A percentile compares a stretch with the other conserved stretches of the same genome.
Evolutionary conservation across 2,888 invertebrate species (phyloP).

Genomic region (Oscheius sp.): DNA sequence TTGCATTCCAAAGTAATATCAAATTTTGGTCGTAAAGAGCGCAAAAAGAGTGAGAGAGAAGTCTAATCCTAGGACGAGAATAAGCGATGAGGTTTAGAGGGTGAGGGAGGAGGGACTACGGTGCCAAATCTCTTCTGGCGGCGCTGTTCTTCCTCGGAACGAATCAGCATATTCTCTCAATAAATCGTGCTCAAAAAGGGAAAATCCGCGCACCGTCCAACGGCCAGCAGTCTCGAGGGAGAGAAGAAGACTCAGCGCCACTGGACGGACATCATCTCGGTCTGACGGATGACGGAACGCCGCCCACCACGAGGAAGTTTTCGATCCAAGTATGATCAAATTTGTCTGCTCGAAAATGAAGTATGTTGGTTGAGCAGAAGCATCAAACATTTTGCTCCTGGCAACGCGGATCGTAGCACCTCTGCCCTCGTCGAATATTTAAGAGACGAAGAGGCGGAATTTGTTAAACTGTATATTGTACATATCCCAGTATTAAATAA

Average conservation of each 20-base stretch:
- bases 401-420: too few relatives aligned
- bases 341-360: too few relatives aligned
- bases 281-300: slow-evolving; percentile 26
- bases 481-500: slow-evolving; percentile 10
- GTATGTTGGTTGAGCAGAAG: too few relatives aligned
- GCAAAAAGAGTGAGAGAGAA: neutral
- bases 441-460: too few relatives aligned
- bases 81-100: neutral
- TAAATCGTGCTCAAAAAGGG: slow-evolving; percentile 17
- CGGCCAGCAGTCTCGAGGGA: slow-evolving; percentile 19
- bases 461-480: slow-evolving; percentile 3
- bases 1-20: too few relatives aligned
- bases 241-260: neutral
- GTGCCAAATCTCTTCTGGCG: neutral
- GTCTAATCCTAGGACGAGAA: neutral
- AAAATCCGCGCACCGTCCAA: neutral
- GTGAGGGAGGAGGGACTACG: neutral
- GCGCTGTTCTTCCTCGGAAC: neutral
- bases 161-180: slow-evolving; percentile 8
- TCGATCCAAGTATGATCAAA: too few relatives aligned
- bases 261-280: slow-evolving; percentile 12
- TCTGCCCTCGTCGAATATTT: too few relatives aligned
- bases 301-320: slow-evolving; percentile 1
- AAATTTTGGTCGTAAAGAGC: too few relatives aligned
- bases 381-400: too few relatives aligned